Conservation (phyloP, 2,113 vertebrate species). For the Spizaetus ornatus region DNA sequence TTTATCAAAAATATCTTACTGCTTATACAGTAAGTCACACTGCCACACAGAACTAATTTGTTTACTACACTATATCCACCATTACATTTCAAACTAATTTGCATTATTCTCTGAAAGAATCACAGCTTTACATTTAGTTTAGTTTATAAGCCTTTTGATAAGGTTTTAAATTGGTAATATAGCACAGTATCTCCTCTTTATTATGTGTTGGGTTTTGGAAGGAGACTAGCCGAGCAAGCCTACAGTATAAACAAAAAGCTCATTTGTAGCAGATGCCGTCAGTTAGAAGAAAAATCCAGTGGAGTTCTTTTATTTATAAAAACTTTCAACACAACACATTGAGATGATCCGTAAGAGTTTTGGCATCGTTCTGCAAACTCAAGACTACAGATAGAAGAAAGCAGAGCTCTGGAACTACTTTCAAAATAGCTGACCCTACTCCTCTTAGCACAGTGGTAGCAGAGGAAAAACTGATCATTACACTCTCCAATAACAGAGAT, state of each 20-base stretch:
- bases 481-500: background rate
- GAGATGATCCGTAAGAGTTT: slow-evolving; percentile 23
- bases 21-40: background rate
- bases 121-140: background rate
- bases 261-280: background rate
- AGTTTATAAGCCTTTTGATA: background rate
- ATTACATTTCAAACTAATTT: background rate
- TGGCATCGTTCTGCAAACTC: background rate
- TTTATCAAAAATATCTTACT: background rate
- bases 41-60: background rate
- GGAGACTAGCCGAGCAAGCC: background rate
- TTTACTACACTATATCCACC: background rate
- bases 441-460: background rate
- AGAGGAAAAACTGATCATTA: background rate
- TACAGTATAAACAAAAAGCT: background rate
- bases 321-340: slow-evolving; percentile 15
- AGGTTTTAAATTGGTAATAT: background rate
- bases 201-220: background rate
- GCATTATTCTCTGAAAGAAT: background rate
- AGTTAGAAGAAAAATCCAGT: slow-evolving; percentile 11
- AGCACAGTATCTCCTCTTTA: background rate
- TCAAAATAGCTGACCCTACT: background rate
- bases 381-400: slow-evolving; percentile 30
- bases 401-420: background rate
- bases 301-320: background rate